Percentiles rank a stretch among this genome's conserved stretches.
Evolutionary conservation across 2,888 invertebrate species (phyloP).

Genomic region (Pseudococcus viburni): DNA sequence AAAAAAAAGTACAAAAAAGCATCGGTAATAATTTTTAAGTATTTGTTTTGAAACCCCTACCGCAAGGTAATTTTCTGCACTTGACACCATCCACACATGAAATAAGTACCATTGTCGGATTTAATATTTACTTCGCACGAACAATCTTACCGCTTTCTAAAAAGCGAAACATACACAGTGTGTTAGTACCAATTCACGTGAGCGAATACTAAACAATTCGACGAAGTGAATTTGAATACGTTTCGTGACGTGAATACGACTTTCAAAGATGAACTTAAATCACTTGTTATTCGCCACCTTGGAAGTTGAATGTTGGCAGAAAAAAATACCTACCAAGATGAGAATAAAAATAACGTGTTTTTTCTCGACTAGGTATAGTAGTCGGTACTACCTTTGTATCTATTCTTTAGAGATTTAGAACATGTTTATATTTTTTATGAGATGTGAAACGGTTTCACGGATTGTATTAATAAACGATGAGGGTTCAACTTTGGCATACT

Average conservation of each 20-base stretch:
- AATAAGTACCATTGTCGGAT: constrained; percentile 43
- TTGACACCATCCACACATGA: constrained; percentile 36
- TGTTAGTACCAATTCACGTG: constrained; percentile 44
- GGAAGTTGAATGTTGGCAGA: neutral
- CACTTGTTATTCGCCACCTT: constrained; percentile 43
- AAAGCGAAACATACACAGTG: constrained; percentile 9
- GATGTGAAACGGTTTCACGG: constrained; percentile 11
- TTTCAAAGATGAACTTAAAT: constrained; percentile 37
- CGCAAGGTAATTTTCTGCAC: constrained; percentile 29
- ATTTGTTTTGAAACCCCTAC: constrained; percentile 37
- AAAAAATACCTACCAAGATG: constrained; percentile 33
- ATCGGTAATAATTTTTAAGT: neutral
- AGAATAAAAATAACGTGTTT: constrained; percentile 24
- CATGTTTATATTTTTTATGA: constrained; percentile 40
- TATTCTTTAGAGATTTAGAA: constrained; percentile 34
- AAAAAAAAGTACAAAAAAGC: neutral
- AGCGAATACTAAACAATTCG: constrained; percentile 37
- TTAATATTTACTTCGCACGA: constrained; percentile 46
- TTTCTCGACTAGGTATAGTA: neutral
- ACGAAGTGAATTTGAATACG: constrained; percentile 49
- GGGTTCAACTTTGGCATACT: constrained; percentile 8
- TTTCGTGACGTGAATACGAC: constrained; percentile 44
- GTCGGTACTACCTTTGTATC: neutral
- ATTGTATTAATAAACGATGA: constrained; percentile 43
- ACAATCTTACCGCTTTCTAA: constrained; percentile 13